Percentiles rank a stretch among this genome's conserved stretches.
phyloP scores from a whole-genome alignment of 1,140 invertebrate genomes.

The Trichonephila clavata region DNA sequence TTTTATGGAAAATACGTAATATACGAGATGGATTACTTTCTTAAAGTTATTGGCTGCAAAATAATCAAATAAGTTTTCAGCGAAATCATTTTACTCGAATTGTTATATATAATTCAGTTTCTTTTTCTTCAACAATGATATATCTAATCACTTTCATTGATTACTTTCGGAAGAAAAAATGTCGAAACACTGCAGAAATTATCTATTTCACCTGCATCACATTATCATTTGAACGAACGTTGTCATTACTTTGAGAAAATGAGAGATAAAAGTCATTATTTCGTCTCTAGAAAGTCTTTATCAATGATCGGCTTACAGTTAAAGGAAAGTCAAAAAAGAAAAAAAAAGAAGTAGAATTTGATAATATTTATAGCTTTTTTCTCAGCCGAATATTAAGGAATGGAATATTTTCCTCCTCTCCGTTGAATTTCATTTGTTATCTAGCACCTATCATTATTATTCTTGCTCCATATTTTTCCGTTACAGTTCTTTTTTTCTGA shows the following conservation, averaged over 20 bases:
- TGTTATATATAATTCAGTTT: too few relatives aligned
- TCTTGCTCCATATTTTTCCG: too few relatives aligned
- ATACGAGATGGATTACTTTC: neutral
- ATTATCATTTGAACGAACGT: constrained; percentile 16
- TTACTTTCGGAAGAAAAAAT: neutral
- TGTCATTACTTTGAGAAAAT: constrained; percentile 22
- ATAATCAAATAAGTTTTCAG: constrained; percentile 47
- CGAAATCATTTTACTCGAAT: too few relatives aligned
- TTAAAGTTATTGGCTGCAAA: constrained; percentile 8
- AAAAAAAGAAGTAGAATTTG: neutral
- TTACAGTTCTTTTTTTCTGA: too few relatives aligned
- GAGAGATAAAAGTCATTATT: constrained; percentile 32
- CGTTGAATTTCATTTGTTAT: too few relatives aligned
- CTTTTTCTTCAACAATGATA: neutral
- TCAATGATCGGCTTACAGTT: neutral
- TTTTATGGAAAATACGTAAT: neutral
- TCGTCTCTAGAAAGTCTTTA: constrained; percentile 20
- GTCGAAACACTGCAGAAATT: neutral
- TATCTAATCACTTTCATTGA: constrained; percentile 34
- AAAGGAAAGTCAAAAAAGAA: neutral
- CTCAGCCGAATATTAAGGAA: neutral
- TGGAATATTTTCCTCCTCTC: too few relatives aligned
- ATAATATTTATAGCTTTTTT: neutral
- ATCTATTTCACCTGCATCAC: constrained; percentile 7
- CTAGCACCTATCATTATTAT: too few relatives aligned